Evolutionary conservation across 2,113 vertebrate genomes (phyloP), one percentile per base, ranked within the genome.

Genomic region (Ranitomeya imitator): DNA sequence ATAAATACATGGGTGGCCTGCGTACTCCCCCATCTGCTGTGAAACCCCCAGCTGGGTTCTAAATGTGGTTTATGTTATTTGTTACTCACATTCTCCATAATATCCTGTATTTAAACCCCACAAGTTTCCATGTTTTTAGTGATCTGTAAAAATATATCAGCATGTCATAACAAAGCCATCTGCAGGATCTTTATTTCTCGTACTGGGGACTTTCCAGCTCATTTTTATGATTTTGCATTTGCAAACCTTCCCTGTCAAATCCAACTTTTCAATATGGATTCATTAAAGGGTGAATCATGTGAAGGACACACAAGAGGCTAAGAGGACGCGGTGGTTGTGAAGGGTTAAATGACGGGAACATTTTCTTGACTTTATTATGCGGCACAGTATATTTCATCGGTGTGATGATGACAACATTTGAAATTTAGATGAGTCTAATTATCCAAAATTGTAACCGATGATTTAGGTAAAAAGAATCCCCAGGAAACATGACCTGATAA

Each of bases 91-190:
- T 52, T 15, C 82, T 26, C 45, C 65, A 14, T 55, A 26, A 55
- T 84, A 67, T 84, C 82, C 82, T 84, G 82, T 55, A 84, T 84
- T 71, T 69, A 84, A 55, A 52, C 65, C 1, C 82, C 51, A 69
- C 21, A 19, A 65, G 82, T 69, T 84, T 84, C 65, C 82, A 84
- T 84, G 63, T 54, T 52, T 26, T 67, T 84, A 84, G 82, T 71
- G 82, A 71, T 84, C 37, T 69, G 63, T 67, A 84, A 84, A 69
- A 84, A 54, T 69, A 69, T 84, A 67, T 26, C 82, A 84, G 82
- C 82, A 71, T 84, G 63, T 84, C 82, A 84, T 84, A 84, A 71
- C 45, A 84, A 65, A 69, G n/a, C 82, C 82, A 84, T 84, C 82
- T 84, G 82, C 82, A 84, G 61, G 63, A 52, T 51, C 45, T 11